Conservation (phyloP, 2,113 vertebrate species). For the Delphinus delphis region DNA sequence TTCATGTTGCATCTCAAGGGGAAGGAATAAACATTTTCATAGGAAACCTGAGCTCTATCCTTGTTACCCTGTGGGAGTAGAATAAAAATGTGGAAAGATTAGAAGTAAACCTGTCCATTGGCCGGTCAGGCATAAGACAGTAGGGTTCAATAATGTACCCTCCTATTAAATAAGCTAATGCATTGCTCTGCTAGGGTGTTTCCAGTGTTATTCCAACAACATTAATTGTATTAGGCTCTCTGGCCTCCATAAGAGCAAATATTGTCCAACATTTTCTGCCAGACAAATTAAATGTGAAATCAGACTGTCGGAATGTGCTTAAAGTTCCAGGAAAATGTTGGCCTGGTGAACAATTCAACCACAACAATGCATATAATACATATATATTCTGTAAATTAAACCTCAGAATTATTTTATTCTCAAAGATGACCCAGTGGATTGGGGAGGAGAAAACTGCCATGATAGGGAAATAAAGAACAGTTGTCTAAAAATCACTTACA, state of each 20-base stretch:
- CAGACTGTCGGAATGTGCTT: not conserved
- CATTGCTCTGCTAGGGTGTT: not conserved
- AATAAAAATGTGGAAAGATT: not conserved
- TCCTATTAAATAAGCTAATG: not conserved
- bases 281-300: not conserved
- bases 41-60: not conserved
- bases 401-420: not conserved
- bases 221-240: not conserved
- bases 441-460: not conserved
- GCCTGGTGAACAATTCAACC: not conserved
- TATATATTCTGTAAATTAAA: not conserved
- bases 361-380: not conserved
- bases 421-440: not conserved
- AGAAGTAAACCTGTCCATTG: not conserved
- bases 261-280: not conserved
- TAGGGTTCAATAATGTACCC: not conserved
- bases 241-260: not conserved
- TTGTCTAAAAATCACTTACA: not conserved
- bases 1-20: not conserved
- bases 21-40: not conserved
- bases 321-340: not conserved
- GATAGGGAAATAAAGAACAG: not conserved
- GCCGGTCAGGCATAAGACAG: not conserved
- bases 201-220: not conserved
- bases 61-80: not conserved